Evolutionary conservation across 2,888 invertebrate species (phyloP), one percentile per base, ranked within the genome.

Genomic region (Petrolisthes manimaculis): DNA sequence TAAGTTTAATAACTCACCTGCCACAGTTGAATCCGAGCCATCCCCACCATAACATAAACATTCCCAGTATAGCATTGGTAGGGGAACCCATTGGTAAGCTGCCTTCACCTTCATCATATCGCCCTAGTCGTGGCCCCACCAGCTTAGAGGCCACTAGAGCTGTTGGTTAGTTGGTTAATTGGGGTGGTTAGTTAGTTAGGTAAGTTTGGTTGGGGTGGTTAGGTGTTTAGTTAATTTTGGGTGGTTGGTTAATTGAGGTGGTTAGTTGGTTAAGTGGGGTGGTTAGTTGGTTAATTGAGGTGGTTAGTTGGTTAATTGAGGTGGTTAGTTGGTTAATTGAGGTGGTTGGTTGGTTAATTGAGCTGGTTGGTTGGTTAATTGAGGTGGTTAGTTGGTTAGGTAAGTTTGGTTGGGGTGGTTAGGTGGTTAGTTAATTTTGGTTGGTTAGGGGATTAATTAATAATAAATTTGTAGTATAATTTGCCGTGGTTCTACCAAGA

Each of bases 1-100:
- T 69, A 18, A 55, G 84, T 80, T 87, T 37, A 37, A 37, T 69
- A 18, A 55, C 86, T 80, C 88, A 93, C 93, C 97, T 97, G 18
- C 98, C 98, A 83, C 98, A 97, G 93, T 98, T 98, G 92, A 98
- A 98, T 0, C 97, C 98, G 85, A 98, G 94, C 98, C 98, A 98
- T 0, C 98, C 98, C 98, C 98, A 98, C 98, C 98, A 98, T 0
- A 98, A 94, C 71, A 98, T 97, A 92, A 98, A 98, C 14, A 97
- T 95, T 0, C 97, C 98, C 95, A 97, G 96, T 55, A 97, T 96
- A 0, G 97, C 97, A 92, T 97, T 97, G 5, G 97, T 97, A 0
- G 97, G 97, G 92, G 95, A 96, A 0, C 97, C 97, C 91, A 97
- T 94, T 0, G 97, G 97, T 78, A 97, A 93, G 0, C 97, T 95